Evolutionary conservation across 92 coral and sea anemone genomes (phyloP).

Genomic region (Parazoanthus atlanticus): DNA sequence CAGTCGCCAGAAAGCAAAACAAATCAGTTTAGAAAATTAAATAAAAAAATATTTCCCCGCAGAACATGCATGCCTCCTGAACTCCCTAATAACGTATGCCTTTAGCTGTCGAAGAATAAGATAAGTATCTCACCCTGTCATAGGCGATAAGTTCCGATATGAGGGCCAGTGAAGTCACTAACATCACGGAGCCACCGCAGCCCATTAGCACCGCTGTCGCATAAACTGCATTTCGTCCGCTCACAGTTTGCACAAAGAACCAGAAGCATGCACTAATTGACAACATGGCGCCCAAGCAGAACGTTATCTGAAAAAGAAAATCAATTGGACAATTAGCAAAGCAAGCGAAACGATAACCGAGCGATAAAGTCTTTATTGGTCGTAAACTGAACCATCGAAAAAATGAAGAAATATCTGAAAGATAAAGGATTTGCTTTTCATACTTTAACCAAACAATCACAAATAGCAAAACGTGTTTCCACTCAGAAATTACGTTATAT

Average conservation of each 20-base stretch:
- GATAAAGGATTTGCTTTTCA: too few species aligned
- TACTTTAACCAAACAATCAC: too few species aligned
- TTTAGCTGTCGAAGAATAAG: neutral
- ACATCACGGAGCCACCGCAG: conserved; percentile 91
- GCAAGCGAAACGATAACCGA: too few species aligned
- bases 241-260: conserved; percentile 74
- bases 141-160: conserved; percentile 81
- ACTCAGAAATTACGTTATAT: too few species aligned
- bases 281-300: conserved; percentile 63
- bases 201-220: conserved; percentile 83
- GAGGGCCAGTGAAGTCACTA: conserved; percentile 84
- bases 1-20: neutral
- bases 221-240: conserved; percentile 77
- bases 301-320: conserved; percentile 63
- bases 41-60: neutral
- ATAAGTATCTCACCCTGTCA: conserved; percentile 63
- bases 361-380: too few species aligned
- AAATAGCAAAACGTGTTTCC: too few species aligned
- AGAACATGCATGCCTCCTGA: neutral
- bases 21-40: neutral
- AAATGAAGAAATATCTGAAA: too few species aligned
- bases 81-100: neutral
- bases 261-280: conserved; percentile 81
- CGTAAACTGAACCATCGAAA: too few species aligned
- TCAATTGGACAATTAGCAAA: neutral